Base-by-base conservation (phyloP, 2,113 vertebrate genomes). In the Anas platyrhynchos region DNA sequence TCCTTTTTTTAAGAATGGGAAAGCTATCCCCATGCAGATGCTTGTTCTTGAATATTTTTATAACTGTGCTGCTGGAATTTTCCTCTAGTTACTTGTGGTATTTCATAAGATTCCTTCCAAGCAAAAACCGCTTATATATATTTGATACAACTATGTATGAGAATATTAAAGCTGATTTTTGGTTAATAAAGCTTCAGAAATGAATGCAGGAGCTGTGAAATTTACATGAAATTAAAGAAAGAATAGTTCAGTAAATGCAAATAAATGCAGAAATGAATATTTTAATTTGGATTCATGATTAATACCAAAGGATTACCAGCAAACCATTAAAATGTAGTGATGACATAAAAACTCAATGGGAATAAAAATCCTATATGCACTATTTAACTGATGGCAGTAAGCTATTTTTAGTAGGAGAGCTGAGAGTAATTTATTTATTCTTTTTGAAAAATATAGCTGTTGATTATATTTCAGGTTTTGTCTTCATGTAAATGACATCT, bases 211-310 rank as follows among this genome's bases (percentile, higher is more conserved):
- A 97, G 87, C 89, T 81, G 61, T 96, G 89, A 95, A 95, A 98
- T 98, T 98, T 98, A 96, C 97, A 98, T 98, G 94, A 97, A 97
- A 98, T 98, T 97, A 98, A 97, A 97, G 92, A 95, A 97, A 97
- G 91, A 94, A 96, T 95, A 96, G 80, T 97, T 96, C 83, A 94
- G 89, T 62, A 97, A 97, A 98, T 98, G 98, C 97, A 98, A 98
- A 98, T 98, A 98, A 96, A 97, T 97, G 97, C 96, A 97, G 96
- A 97, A 97, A 97, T 6, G 80, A 98, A 96, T 97, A 97, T 98
- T 98, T 98, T 96, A 98, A 98, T 98, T 98, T 96, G 92, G 91
- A 97, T 97, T 88, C 94, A 56, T 97, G 97, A 97, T 98, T 98
- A 97, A 92, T 43, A 86, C 91, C 91, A 96, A 85, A 95, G 95